phyloP scores from a whole-genome alignment of 2,888 invertebrate species.

The Opisthograptis luteolata region DNA sequence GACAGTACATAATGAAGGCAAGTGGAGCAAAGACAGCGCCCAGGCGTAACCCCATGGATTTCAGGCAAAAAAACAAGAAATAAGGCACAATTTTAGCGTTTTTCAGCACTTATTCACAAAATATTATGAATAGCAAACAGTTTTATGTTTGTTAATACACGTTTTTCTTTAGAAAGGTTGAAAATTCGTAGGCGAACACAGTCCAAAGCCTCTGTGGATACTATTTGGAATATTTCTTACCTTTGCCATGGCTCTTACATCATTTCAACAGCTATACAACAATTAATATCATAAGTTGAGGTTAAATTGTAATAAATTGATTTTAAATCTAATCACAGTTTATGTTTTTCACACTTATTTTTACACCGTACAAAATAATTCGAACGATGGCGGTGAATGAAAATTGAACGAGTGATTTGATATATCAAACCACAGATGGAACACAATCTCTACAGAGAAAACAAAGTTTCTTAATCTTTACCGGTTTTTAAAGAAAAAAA shows the following conservation, averaged over 20 bases:
- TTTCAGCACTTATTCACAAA: background rate
- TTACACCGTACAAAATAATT: background rate
- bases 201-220: constrained; percentile 10
- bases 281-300: background rate
- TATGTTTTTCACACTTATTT: background rate
- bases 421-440: background rate
- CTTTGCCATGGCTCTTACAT: constrained; percentile 13
- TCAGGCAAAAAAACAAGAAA: background rate
- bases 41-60: constrained; percentile 11
- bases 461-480: background rate
- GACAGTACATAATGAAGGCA: constrained; percentile 25
- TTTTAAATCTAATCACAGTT: background rate
- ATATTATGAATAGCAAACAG: background rate
- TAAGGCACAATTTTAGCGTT: background rate
- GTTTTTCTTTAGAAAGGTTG: background rate
- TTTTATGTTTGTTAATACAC: background rate
- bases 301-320: background rate
- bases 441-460: background rate
- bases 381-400: constrained; percentile 22
- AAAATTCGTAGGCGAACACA: background rate
- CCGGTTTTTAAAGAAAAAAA: no score
- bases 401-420: constrained; percentile 12
- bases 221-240: constrained; percentile 1
- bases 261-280: no score
- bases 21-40: constrained; percentile 25